Percentiles rank a stretch among this genome's conserved stretches.
Conservation (phyloP, 2,113 vertebrate species). For the Lota lota region DNA sequence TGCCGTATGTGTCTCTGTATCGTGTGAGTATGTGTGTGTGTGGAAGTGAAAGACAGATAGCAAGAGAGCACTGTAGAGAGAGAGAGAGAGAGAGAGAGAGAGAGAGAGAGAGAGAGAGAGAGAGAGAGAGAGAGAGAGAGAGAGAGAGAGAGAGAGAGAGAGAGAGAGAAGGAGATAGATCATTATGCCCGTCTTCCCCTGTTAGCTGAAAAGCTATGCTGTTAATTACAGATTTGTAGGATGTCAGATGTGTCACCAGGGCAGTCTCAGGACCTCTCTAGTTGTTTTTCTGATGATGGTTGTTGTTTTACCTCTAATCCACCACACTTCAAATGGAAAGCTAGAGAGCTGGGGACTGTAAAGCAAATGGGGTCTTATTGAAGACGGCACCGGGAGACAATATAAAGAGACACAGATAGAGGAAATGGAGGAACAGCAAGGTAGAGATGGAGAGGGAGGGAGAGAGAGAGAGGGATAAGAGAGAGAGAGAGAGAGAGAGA, state of each 20-base stretch:
- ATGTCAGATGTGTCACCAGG: constrained; percentile 21
- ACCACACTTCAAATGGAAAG: constrained; percentile 58
- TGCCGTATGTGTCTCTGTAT: no score
- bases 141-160: not conserved
- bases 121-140: no score
- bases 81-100: no score
- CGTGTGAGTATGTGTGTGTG: no score
- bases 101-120: no score
- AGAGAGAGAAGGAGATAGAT: no score
- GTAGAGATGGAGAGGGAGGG: not conserved
- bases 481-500: no score
- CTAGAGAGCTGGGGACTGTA: constrained; percentile 51
- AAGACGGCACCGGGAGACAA: constrained; percentile 42
- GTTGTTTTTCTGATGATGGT: constrained; percentile 52
- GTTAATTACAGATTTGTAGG: constrained; percentile 37
- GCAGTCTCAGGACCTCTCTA: constrained; percentile 37
- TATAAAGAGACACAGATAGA: not conserved
- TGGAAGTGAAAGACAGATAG: not conserved
- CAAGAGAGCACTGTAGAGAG: not conserved
- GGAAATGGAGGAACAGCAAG: constrained; percentile 12
- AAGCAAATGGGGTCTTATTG: constrained; percentile 56
- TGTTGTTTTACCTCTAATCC: constrained; percentile 42
- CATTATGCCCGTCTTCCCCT: constrained; percentile 7
- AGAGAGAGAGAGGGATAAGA: not conserved
- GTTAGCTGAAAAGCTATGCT: constrained; percentile 21